These are phyloP conservation scores for Rousettus leschenaultii DNA, from an alignment of 2,113 vertebrate genomes.

Conservation along the genomic window DNA sequence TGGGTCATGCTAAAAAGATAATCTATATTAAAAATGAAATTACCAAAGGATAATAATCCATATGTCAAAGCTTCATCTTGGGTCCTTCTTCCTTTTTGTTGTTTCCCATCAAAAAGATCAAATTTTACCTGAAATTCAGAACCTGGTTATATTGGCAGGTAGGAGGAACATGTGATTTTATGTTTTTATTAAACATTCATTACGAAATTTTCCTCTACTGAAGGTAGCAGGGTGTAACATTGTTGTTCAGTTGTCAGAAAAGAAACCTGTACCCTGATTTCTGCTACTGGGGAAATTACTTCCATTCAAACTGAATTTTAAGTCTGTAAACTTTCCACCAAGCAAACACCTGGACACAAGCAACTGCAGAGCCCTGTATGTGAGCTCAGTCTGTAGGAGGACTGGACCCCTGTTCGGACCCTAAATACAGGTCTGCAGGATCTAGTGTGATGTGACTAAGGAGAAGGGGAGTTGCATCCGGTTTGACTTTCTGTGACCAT, in stretches of 20 bases:
- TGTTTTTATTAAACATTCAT: slow-evolving; percentile 18
- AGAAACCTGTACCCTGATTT: neutral
- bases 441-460: too few relatives aligned
- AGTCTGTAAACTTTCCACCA: neutral
- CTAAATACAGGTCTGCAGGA: too few relatives aligned
- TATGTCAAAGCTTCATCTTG: neutral
- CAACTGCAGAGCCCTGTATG: neutral
- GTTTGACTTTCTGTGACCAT: neutral
- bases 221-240: neutral
- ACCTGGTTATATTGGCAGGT: neutral
- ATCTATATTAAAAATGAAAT: neutral
- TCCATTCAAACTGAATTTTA: slow-evolving; percentile 29
- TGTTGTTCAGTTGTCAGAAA: neutral
- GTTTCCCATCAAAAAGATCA: neutral
- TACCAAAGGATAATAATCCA: neutral
- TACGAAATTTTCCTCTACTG: neutral
- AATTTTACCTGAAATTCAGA: neutral
- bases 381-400: neutral
- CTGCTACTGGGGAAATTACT: slow-evolving; percentile 21
- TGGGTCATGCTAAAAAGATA: neutral
- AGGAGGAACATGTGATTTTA: neutral
- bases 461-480: accelerated
- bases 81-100: neutral
- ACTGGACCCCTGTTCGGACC: neutral
- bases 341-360: neutral